Evolutionary conservation across 2,797 vertebrate genomes (phyloP).

Genomic region (Rhadinocentrus ornatus): DNA sequence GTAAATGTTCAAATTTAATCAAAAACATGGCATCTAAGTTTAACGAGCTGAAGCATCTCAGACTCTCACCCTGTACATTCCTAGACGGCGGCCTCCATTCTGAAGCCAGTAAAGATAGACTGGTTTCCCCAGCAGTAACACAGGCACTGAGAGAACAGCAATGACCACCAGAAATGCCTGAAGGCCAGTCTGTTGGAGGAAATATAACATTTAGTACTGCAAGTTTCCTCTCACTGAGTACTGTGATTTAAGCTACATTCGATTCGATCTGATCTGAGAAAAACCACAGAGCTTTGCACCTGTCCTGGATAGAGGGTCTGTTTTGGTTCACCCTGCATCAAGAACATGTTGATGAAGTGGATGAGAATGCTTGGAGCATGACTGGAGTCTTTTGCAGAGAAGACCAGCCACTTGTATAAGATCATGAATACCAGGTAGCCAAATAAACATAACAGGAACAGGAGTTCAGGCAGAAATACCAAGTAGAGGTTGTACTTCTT

Average conservation of each 20-base stretch:
- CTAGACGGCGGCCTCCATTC: constrained; percentile 83
- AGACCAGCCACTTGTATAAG: constrained; percentile 93
- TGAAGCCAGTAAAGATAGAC: constrained; percentile 93
- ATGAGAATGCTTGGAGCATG: constrained; percentile 94
- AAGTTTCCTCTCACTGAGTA: not conserved
- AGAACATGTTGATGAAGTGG: constrained; percentile 97
- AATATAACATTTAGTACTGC: not conserved
- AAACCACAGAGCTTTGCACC: constrained; percentile 74
- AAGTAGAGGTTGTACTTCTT: constrained; percentile 90
- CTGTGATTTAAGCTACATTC: not conserved
- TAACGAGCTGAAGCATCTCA: not conserved
- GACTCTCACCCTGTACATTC: constrained; percentile 87
- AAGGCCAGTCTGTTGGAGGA: constrained; percentile 80
- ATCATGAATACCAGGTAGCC: constrained; percentile 98
- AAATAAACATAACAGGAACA: constrained; percentile 94
- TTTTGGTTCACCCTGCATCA: constrained; percentile 81
- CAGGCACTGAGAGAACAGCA: constrained; percentile 89
- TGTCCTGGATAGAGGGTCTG: constrained; percentile 87
- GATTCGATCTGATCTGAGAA: not conserved
- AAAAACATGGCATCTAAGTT: not conserved
- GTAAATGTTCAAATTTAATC: not conserved
- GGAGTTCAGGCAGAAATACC: constrained; percentile 92
- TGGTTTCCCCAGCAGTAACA: constrained; percentile 94
- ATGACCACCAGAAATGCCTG: constrained; percentile 88
- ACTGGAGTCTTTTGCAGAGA: constrained; percentile 80